These are phyloP conservation scores for Clangula hyemalis DNA, from an alignment of 2,797 vertebrate genomes.

Conservation along the genomic window DNA sequence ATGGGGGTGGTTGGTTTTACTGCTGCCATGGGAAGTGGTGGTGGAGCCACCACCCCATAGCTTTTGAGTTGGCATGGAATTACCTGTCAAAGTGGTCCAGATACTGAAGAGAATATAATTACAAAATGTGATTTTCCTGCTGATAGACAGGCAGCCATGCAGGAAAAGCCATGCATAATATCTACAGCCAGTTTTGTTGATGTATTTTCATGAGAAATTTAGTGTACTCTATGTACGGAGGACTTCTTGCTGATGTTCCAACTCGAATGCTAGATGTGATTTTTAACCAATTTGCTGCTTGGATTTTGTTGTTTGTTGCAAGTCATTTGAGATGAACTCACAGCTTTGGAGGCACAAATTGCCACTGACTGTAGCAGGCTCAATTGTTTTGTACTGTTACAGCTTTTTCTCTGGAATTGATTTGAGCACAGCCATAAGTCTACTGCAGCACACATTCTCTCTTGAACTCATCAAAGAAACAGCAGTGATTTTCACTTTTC, in stretches of 20 bases:
- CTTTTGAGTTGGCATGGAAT: neutral
- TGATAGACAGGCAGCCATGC: neutral
- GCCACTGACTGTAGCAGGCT: neutral
- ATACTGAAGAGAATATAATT: neutral
- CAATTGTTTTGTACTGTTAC: neutral
- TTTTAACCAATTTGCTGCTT: neutral
- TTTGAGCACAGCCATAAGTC: neutral
- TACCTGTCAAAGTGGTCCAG: neutral
- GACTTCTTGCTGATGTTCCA: neutral
- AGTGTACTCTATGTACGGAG: neutral
- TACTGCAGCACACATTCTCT: neutral
- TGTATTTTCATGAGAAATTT: neutral
- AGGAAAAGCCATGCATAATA: neutral
- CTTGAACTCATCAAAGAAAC: neutral
- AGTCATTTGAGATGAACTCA: neutral
- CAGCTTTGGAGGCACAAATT: slow-evolving; percentile 18
- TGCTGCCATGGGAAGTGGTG: neutral
- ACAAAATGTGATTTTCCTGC: neutral
- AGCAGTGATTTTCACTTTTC: neutral
- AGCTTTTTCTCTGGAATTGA: slow-evolving; percentile 8
- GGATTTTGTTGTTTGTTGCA: neutral
- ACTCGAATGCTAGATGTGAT: neutral
- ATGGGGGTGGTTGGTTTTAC: neutral
- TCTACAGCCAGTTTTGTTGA: neutral
- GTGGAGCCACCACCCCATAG: neutral